Percentiles rank a stretch among this genome's conserved stretches.
Conservation (phyloP, 2,797 vertebrate species). For the Lagodon rhomboides region DNA sequence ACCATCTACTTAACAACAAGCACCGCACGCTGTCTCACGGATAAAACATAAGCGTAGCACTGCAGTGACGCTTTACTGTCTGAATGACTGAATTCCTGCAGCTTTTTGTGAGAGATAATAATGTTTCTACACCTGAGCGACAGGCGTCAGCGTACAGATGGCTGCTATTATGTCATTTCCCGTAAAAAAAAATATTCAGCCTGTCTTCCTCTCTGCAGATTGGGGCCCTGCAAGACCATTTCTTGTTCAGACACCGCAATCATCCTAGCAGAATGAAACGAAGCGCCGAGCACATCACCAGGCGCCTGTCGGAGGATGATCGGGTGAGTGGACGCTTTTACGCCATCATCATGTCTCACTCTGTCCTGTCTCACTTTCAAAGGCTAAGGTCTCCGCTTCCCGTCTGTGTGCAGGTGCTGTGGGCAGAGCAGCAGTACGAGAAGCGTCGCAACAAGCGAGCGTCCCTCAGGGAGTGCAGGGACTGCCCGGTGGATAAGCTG, state of each 20-base stretch:
- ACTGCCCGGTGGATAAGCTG: conserved; percentile 89
- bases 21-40: neutral
- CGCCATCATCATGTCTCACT: neutral
- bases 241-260: conserved; percentile 92
- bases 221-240: conserved; percentile 95
- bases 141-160: conserved; percentile 26
- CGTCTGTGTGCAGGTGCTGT: conserved; percentile 88
- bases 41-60: neutral
- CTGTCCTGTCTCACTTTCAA: neutral
- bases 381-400: neutral
- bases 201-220: conserved; percentile 85
- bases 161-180: conserved; percentile 45
- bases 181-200: conserved; percentile 29
- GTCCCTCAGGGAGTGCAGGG: conserved; percentile 78
- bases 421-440: conserved; percentile 98
- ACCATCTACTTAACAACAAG: neutral
- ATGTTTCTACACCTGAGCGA: neutral
- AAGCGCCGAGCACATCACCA: conserved; percentile 91
- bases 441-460: conserved; percentile 92
- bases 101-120: conserved; percentile 11
- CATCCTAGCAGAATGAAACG: conserved; percentile 93
- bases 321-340: conserved; percentile 84
- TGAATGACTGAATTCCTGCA: neutral
- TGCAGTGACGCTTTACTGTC: neutral
- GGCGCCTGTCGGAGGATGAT: conserved; percentile 93